A percentile compares a stretch with the other conserved stretches of the same genome.
These are phyloP conservation scores for Cyprinella venusta DNA, from an alignment of 2,797 vertebrate species.

Conservation along the genomic window DNA sequence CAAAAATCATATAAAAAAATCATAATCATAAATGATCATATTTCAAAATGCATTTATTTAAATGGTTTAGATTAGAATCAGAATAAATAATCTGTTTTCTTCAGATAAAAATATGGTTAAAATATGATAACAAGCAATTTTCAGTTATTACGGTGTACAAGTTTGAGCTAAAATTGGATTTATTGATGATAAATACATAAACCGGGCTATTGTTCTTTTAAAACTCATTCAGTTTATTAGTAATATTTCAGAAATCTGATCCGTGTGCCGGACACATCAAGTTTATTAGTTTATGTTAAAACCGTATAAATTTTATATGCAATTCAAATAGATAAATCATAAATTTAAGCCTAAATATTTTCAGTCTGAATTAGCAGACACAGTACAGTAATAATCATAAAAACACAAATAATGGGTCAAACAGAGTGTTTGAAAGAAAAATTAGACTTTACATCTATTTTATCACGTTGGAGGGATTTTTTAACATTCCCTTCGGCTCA, in stretches of 20 bases:
- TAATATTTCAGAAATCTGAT: not conserved
- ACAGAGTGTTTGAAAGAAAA: not conserved
- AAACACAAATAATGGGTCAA: not conserved
- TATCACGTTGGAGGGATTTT: too few species aligned
- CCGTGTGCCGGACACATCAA: not conserved
- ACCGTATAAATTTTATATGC: not conserved
- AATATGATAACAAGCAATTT: not conserved
- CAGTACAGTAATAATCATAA: not conserved
- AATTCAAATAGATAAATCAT: not conserved
- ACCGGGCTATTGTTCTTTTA: not conserved
- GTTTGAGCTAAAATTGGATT: not conserved
- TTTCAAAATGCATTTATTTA: too few species aligned
- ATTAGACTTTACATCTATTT: too few species aligned
- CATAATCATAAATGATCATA: too few species aligned
- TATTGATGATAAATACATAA: constrained; percentile 1
- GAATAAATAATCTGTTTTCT: not conserved
- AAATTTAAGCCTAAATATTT: not conserved
- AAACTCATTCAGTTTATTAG: not conserved
- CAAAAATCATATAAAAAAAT: too few species aligned
- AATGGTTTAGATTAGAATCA: not conserved
- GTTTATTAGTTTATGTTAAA: not conserved
- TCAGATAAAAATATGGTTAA: not conserved
- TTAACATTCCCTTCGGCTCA: not conserved
- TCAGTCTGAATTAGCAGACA: not conserved
- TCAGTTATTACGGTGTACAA: not conserved